Evolutionary conservation across 2,113 vertebrate species (phyloP).

Genomic region (Mustela lutreola): DNA sequence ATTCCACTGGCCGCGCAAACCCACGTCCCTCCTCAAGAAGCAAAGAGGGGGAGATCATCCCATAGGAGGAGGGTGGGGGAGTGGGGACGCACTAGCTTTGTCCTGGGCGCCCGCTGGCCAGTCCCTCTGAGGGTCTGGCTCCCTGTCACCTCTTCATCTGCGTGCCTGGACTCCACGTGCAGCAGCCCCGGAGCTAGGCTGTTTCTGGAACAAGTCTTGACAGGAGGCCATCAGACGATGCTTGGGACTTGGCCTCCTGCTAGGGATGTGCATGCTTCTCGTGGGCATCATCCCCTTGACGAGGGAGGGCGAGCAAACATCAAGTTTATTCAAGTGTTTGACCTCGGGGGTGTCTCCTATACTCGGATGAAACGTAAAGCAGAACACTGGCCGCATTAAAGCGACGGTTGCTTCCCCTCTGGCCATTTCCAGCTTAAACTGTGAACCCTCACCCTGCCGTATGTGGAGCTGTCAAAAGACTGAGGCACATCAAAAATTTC

Average conservation of each 20-base stretch:
- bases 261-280: rapidly evolving
- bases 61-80: rapidly evolving
- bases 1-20: background rate
- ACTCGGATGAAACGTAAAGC: background rate
- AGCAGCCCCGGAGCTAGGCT: rapidly evolving
- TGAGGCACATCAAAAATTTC: background rate
- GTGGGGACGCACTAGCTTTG: background rate
- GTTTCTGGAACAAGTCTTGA: background rate
- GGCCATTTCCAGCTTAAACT: slow-evolving; percentile 36
- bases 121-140: background rate
- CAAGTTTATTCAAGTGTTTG: background rate
- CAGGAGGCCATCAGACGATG: rapidly evolving
- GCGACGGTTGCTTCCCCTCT: slow-evolving; percentile 27
- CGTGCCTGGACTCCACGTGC: background rate
- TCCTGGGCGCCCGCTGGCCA: too few relatives aligned
- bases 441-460: too few relatives aligned
- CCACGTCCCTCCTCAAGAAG: background rate
- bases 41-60: background rate
- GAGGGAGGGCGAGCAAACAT: background rate
- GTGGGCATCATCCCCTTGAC: rapidly evolving
- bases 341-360: background rate
- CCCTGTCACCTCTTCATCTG: background rate
- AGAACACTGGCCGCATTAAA: background rate
- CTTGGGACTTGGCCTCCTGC: background rate
- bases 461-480: too few relatives aligned